Conservation (phyloP, 2,797 vertebrate genomes). For the Phrynocephalus guinanensis region DNA sequence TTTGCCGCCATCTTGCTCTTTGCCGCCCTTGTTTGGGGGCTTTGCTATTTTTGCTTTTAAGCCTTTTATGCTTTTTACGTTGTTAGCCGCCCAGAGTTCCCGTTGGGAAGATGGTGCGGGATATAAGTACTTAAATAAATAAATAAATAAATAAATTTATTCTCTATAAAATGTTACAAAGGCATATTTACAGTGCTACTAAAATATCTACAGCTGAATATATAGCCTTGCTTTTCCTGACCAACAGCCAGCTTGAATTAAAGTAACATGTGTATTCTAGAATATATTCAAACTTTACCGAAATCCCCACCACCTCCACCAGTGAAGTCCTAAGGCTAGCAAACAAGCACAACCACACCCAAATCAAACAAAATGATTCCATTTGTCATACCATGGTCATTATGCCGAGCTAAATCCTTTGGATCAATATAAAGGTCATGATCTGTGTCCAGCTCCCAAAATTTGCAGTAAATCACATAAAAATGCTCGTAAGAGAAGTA, state of each 20-base stretch:
- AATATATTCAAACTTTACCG: neutral
- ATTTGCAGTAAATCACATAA: constrained; percentile 98
- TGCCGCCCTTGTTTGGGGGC: too few relatives aligned
- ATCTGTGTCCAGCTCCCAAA: constrained; percentile 97
- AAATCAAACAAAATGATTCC: constrained; percentile 34
- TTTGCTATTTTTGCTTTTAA: too few relatives aligned
- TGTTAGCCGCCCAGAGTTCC: too few relatives aligned
- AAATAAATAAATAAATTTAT: too few relatives aligned
- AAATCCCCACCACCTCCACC: neutral
- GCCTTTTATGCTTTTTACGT: too few relatives aligned
- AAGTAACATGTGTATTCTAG: neutral
- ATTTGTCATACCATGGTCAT: constrained; percentile 87
- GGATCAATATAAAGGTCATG: constrained; percentile 94
- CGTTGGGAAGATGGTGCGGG: too few relatives aligned
- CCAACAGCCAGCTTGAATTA: neutral
- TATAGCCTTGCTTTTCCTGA: neutral
- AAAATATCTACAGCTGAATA: neutral
- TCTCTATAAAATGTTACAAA: neutral
- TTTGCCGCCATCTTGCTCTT: too few relatives aligned
- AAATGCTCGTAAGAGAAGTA: constrained; percentile 99
- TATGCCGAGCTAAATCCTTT: constrained; percentile 91
- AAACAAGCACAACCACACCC: neutral
- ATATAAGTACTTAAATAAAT: too few relatives aligned
- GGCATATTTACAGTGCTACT: neutral
- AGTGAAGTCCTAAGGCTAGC: neutral